Conservation (phyloP, 1,140 invertebrate genomes). For the Leptinotarsa undecemlineata region DNA sequence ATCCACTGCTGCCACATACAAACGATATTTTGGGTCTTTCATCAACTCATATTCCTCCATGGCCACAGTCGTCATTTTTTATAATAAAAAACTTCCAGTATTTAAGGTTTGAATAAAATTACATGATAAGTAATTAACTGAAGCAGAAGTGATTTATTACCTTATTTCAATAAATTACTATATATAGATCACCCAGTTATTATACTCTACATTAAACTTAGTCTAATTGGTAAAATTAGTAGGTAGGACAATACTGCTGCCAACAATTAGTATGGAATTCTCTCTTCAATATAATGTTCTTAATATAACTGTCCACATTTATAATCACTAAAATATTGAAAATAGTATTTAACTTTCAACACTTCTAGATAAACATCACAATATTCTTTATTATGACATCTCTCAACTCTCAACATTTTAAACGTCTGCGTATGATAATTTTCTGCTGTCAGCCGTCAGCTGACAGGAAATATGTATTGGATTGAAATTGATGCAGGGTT, state of each 20-base stretch:
- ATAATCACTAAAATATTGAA: neutral
- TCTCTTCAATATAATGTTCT: neutral
- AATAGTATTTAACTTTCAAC: neutral
- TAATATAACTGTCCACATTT: neutral
- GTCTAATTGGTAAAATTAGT: neutral
- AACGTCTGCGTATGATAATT: too few relatives aligned
- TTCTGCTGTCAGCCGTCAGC: too few relatives aligned
- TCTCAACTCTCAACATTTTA: neutral
- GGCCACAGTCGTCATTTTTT: constrained; percentile 50
- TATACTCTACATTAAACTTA: neutral
- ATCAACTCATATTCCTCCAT: constrained; percentile 74
- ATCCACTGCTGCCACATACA: constrained; percentile 81
- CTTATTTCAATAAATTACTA: constrained; percentile 3
- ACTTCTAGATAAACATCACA: neutral
- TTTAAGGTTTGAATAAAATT: neutral
- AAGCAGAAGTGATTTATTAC: neutral
- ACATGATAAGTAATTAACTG: constrained; percentile 15
- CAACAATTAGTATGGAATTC: too few relatives aligned
- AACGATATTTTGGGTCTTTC: constrained; percentile 77
- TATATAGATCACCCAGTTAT: constrained; percentile 20
- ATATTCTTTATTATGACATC: neutral
- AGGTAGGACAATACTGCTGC: neutral
- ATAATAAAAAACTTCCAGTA: constrained; percentile 4
- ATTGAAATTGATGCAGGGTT: too few relatives aligned
- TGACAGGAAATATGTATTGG: too few relatives aligned